phyloP scores from a whole-genome alignment of 2,888 invertebrate species.

The Amphimallon solstitiale region DNA sequence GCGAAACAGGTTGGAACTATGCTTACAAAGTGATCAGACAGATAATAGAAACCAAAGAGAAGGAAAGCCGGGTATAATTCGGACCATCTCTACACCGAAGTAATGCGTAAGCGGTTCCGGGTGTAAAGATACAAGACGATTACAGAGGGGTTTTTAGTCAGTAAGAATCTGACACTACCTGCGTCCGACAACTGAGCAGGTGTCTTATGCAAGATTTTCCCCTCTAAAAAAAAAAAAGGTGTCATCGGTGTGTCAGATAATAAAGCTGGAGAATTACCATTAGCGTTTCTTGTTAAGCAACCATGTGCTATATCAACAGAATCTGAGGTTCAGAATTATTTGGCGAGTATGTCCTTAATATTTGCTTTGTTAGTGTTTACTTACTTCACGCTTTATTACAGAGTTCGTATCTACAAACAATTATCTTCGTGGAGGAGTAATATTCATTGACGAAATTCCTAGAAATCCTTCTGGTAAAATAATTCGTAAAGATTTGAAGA shows the following conservation, averaged over 20 bases:
- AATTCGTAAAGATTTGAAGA: slow-evolving; percentile 58
- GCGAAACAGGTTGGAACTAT: no score
- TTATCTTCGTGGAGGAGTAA: slow-evolving; percentile 72
- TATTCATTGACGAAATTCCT: slow-evolving; percentile 64
- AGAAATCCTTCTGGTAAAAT: slow-evolving; percentile 65
- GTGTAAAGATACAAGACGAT: no score
- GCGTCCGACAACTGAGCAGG: no score
- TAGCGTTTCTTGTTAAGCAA: slow-evolving; percentile 79
- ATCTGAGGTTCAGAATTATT: slow-evolving; percentile 60
- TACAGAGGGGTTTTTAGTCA: no score
- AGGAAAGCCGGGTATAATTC: no score
- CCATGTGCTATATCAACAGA: slow-evolving; percentile 65
- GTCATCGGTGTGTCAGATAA: slow-evolving; percentile 84
- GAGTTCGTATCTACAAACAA: slow-evolving; percentile 71
- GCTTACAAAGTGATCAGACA: no score
- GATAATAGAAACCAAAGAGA: no score
- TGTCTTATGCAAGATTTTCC: no score
- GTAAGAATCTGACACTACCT: no score
- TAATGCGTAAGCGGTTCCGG: no score
- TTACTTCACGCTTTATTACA: background rate
- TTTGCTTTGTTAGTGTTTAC: background rate
- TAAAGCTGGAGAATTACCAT: slow-evolving; percentile 78
- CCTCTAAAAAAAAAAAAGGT: no score
- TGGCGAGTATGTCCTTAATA: slow-evolving; percentile 59
- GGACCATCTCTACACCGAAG: no score